phyloP scores from a whole-genome alignment of 2,113 vertebrate species.

The Marmota monax region DNA sequence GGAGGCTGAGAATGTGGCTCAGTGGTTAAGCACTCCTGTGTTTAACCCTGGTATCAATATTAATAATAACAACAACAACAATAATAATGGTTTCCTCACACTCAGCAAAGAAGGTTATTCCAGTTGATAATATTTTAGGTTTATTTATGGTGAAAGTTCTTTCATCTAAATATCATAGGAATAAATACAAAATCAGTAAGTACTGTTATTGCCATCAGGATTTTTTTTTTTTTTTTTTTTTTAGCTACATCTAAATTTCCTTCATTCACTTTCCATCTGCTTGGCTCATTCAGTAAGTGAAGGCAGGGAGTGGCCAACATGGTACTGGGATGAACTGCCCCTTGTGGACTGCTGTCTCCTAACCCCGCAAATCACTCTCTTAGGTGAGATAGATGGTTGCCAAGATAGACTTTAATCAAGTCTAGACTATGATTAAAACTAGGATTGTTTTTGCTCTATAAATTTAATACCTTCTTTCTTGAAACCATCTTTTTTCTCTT shows the following conservation, averaged over 20 bases:
- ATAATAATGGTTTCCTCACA: background rate
- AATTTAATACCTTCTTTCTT: slow-evolving; percentile 67
- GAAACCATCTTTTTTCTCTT: slow-evolving; percentile 66
- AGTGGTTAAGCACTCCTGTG: no score
- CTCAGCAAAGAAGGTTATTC: background rate
- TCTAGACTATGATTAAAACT: slow-evolving; percentile 71
- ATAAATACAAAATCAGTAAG: slow-evolving; percentile 44
- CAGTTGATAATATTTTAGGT: background rate
- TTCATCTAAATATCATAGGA: background rate
- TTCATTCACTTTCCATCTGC: slow-evolving; percentile 37
- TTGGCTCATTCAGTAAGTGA: slow-evolving; percentile 5
- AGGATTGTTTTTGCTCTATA: slow-evolving; percentile 67
- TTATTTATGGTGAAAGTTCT: background rate
- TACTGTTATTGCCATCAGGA: background rate
- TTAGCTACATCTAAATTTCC: background rate
- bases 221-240: background rate
- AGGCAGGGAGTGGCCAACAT: slow-evolving; percentile 34
- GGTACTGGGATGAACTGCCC: background rate
- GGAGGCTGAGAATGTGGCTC: no score
- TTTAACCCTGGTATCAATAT: no score
- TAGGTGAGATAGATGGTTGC: slow-evolving; percentile 34
- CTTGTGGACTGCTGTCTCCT: background rate
- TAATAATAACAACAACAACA: no score
- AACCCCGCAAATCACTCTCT: slow-evolving; percentile 19
- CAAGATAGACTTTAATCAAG: slow-evolving; percentile 39